Evolutionary conservation across 2,113 vertebrate species (phyloP).

Genomic region (Colossoma macropomum): DNA sequence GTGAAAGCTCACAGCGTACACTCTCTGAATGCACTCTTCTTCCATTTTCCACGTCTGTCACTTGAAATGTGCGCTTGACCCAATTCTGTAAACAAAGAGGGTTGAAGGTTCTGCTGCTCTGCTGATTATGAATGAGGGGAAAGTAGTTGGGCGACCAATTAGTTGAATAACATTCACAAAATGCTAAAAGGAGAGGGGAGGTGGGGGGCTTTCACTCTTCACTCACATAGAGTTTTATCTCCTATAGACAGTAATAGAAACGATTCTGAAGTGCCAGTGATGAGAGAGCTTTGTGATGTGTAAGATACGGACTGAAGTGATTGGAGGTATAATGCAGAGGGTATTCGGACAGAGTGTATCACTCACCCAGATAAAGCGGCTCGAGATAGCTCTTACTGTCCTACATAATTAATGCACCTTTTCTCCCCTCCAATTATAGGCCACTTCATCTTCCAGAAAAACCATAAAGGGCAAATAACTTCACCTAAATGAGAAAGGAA

Average conservation of each 20-base stretch:
- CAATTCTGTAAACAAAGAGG: conserved; percentile 36
- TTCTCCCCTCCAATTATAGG: conserved; percentile 56
- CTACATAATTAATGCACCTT: conserved; percentile 55
- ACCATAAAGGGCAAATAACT: conserved; percentile 49
- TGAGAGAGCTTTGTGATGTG: neutral
- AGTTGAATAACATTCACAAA: conserved; percentile 33
- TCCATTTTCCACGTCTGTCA: conserved; percentile 6
- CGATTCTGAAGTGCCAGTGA: neutral
- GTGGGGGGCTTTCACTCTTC: neutral
- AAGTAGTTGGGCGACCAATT: conserved; percentile 37
- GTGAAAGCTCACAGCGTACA: neutral
- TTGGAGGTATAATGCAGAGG: conserved; percentile 16
- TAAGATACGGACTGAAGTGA: conserved; percentile 1
- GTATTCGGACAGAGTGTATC: conserved; percentile 40
- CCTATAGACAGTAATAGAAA: conserved; percentile 15
- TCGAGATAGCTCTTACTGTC: conserved; percentile 43
- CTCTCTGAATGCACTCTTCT: neutral
- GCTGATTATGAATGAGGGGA: conserved; percentile 39
- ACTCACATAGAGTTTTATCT: conserved; percentile 18
- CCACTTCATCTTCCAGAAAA: conserved; percentile 50
- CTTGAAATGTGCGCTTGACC: conserved; percentile 41
- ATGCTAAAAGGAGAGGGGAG: conserved; percentile 10
- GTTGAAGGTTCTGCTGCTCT: conserved; percentile 24
- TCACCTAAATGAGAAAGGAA: conserved; percentile 46
- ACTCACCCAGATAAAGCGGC: conserved; percentile 48